Evolutionary conservation across 92 coral and sea anemone species (phyloP).

Genomic region (Umimayanthus chanpuru): DNA sequence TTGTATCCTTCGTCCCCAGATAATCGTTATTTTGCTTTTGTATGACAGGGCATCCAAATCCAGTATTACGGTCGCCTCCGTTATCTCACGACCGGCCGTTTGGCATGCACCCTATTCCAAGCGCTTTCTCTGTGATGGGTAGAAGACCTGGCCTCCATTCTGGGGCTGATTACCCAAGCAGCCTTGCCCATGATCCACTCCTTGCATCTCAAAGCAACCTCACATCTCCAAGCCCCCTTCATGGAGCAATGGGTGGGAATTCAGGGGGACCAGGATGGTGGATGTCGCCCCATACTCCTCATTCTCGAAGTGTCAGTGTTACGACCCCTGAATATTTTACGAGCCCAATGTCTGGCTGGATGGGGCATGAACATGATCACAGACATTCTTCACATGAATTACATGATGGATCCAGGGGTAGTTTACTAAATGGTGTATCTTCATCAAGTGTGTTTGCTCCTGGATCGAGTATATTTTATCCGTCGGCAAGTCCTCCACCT

Average conservation of each 20-base stretch:
- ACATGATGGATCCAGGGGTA: slow-evolving; percentile 72
- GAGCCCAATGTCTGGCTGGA: slow-evolving; percentile 83
- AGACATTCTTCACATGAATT: slow-evolving; percentile 66
- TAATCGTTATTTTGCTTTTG: slow-evolving; percentile 33
- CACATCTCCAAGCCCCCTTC: slow-evolving; percentile 82
- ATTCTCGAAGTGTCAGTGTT: slow-evolving; percentile 70
- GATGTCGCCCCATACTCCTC: slow-evolving; percentile 92
- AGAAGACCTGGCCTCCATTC: slow-evolving; percentile 84
- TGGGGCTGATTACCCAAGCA: slow-evolving; percentile 67
- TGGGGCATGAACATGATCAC: slow-evolving; percentile 95
- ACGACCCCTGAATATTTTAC: slow-evolving; percentile 80
- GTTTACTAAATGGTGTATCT: slow-evolving; percentile 68
- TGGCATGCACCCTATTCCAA: slow-evolving; percentile 83
- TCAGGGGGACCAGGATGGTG: slow-evolving; percentile 91
- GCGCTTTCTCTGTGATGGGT: slow-evolving; percentile 96
- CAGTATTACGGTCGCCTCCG: slow-evolving; percentile 95
- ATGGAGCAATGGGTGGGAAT: slow-evolving; percentile 76
- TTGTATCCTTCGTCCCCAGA: slow-evolving; percentile 2
- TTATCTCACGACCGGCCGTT: slow-evolving; percentile 94
- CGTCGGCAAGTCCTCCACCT: slow-evolving; percentile 79
- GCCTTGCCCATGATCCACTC: slow-evolving; percentile 81
- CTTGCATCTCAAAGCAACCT: slow-evolving; percentile 76
- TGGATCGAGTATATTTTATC: slow-evolving; percentile 89
- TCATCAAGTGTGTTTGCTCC: slow-evolving; percentile 72
- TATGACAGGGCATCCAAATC: slow-evolving; percentile 87